phyloP scores from a whole-genome alignment of 2,888 invertebrate species.

The Diachrysia chrysitis region DNA sequence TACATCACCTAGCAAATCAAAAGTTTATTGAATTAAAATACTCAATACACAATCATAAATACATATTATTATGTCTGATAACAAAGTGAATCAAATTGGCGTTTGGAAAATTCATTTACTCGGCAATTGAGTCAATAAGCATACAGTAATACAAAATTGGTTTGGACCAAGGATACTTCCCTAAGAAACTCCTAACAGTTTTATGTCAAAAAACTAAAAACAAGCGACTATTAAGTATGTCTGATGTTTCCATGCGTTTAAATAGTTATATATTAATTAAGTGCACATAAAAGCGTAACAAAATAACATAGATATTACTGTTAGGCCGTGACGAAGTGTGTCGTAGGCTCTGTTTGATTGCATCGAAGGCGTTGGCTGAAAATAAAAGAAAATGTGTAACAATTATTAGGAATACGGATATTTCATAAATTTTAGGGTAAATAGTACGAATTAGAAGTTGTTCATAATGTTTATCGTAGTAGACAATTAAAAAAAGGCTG shows the following conservation, averaged over 20 bases:
- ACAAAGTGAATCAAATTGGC: too few species aligned
- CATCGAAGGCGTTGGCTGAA: background rate
- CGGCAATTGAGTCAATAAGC: background rate
- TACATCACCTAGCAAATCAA: too few species aligned
- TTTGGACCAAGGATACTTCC: slow-evolving; percentile 13
- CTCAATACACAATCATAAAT: too few species aligned
- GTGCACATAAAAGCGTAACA: slow-evolving; percentile 35
- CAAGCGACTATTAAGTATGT: slow-evolving; percentile 9
- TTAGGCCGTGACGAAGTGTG: slow-evolving; percentile 12
- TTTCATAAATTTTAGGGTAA: too few species aligned
- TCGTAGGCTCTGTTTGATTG: slow-evolving; percentile 18
- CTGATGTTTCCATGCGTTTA: background rate
- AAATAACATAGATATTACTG: slow-evolving; percentile 18
- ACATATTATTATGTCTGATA: too few species aligned
- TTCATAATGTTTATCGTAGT: too few species aligned
- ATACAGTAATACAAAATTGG: background rate
- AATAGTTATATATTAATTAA: slow-evolving; percentile 11
- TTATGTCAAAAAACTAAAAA: background rate
- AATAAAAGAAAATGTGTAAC: background rate
- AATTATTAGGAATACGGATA: too few species aligned
- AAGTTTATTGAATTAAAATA: too few species aligned
- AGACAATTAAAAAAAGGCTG: too few species aligned
- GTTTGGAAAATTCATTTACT: too few species aligned
- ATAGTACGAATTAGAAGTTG: too few species aligned
- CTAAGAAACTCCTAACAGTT: slow-evolving; percentile 5